Evolutionary conservation across 2,113 vertebrate species (phyloP).

Genomic region (Anhinga rufa): DNA sequence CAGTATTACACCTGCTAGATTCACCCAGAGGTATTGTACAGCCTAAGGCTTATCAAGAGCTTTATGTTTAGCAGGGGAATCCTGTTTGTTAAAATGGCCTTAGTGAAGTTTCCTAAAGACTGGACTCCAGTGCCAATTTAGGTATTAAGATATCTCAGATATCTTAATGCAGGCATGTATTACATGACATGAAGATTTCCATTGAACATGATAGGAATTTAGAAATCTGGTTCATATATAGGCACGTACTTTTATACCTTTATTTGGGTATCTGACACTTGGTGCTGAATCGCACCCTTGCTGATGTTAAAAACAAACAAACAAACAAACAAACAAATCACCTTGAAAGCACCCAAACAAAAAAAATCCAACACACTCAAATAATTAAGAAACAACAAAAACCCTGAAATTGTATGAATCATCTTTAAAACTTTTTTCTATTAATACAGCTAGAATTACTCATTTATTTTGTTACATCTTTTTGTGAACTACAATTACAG

Average conservation of each 20-base stretch:
- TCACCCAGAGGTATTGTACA: not conserved
- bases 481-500: not conserved
- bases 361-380: not conserved
- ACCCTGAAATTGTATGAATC: accelerated
- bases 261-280: not conserved
- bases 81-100: not conserved
- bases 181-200: not conserved
- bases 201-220: not conserved
- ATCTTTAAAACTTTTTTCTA: not conserved
- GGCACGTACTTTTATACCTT: not conserved
- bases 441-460: not conserved
- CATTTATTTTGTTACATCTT: not conserved
- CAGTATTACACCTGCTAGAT: not conserved
- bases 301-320: not conserved
- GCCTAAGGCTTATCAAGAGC: not conserved
- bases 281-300: not conserved
- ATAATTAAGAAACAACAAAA: not conserved
- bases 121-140: not conserved
- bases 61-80: not conserved
- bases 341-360: not conserved
- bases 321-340: not conserved
- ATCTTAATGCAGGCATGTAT: not conserved
- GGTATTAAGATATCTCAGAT: not conserved
- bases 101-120: not conserved
- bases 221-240: not conserved